Conservation (phyloP, 2,888 invertebrate species). For the Tetropium fuscum region DNA sequence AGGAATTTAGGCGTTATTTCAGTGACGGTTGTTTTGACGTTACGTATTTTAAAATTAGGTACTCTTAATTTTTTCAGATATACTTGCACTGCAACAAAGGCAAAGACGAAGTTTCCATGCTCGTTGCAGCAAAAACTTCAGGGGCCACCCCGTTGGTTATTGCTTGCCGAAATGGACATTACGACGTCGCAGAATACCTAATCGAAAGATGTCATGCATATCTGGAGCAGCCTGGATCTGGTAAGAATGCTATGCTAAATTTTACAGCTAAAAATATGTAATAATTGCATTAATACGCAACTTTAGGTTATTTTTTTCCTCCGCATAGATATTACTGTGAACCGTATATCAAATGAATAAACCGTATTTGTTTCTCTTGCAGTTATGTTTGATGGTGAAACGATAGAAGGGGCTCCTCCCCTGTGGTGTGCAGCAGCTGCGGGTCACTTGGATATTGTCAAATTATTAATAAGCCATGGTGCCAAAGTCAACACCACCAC, state of each 20-base stretch:
- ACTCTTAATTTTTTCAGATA: conserved; percentile 75
- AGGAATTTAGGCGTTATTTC: too few species aligned
- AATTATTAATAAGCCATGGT: conserved; percentile 84
- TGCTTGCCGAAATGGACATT: conserved; percentile 95
- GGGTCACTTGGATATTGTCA: conserved; percentile 89
- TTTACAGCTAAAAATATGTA: too few species aligned
- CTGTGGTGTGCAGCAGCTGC: conserved; percentile 99
- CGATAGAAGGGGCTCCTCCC: conserved; percentile 96
- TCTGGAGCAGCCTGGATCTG: conserved; percentile 91
- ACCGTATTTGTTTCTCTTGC: conserved; percentile 53
- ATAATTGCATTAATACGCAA: too few species aligned
- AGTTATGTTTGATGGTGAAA: conserved; percentile 97
- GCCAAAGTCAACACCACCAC: conserved; percentile 96
- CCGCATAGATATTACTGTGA: too few species aligned
- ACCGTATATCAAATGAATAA: neutral
- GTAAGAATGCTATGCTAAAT: conserved; percentile 64
- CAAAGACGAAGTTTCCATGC: conserved; percentile 84
- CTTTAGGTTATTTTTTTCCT: too few species aligned
- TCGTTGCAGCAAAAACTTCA: conserved; percentile 89
- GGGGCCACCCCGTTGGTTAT: conserved; percentile 96
- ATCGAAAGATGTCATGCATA: conserved; percentile 91
- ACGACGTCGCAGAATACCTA: conserved; percentile 93
- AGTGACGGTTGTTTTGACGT: too few species aligned
- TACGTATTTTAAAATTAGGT: too few species aligned
- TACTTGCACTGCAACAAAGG: conserved; percentile 84